Evolutionary conservation across 2,888 invertebrate genomes (phyloP).

Genomic region (Vesta saturnalis): DNA sequence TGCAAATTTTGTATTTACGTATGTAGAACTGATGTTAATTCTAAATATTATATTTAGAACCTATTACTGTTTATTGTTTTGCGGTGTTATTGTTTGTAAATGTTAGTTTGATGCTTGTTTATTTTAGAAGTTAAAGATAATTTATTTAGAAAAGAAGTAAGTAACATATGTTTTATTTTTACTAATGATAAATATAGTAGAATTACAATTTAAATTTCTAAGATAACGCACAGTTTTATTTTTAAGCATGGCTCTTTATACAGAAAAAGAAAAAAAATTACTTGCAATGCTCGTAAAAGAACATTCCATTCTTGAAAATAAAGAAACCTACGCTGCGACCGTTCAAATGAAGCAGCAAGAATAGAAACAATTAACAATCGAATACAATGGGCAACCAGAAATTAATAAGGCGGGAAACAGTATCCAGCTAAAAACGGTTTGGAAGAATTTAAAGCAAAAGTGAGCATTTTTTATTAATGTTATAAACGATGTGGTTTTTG

Average conservation of each 20-base stretch:
- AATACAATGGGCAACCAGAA: constrained; percentile 4
- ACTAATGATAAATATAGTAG: background rate
- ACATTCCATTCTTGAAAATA: background rate
- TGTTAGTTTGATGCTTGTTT: background rate
- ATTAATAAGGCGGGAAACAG: background rate
- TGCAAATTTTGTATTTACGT: no score
- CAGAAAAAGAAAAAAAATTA: constrained; percentile 4
- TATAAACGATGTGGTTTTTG: background rate
- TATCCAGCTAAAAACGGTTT: constrained; percentile 3
- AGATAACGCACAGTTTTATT: background rate
- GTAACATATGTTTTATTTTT: background rate
- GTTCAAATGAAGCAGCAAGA: constrained; percentile 5
- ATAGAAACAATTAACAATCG: background rate
- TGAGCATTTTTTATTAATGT: background rate
- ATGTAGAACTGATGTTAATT: no score
- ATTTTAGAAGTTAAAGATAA: constrained; percentile 2
- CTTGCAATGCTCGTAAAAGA: background rate
- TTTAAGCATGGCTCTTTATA: constrained; percentile 10
- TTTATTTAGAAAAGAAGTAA: background rate
- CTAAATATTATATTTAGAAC: no score
- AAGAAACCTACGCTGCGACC: constrained; percentile 6
- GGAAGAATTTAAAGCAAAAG: constrained; percentile 12
- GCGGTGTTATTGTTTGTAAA: background rate
- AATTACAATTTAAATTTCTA: no score
- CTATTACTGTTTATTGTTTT: background rate